Conservation (phyloP, 2,113 vertebrate species). For the Cottus gobio region DNA sequence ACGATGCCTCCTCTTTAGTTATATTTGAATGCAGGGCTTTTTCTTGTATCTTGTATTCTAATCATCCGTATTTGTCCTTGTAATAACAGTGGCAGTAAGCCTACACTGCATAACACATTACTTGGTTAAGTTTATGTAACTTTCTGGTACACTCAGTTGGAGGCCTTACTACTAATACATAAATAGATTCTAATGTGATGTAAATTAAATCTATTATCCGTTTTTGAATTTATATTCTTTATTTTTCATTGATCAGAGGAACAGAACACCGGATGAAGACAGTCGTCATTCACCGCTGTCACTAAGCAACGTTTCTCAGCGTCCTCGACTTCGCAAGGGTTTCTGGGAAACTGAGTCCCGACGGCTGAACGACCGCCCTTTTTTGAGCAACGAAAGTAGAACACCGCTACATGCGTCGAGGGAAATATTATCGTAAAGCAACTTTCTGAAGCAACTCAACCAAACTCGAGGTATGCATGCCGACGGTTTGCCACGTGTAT, state of each 20-base stretch:
- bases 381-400: conserved; percentile 74
- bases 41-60: background rate
- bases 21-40: background rate
- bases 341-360: conserved; percentile 83
- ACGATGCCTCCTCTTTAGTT: background rate
- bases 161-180: background rate
- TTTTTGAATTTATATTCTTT: background rate
- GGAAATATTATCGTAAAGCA: conserved; percentile 63
- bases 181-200: background rate
- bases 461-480: conserved; percentile 68
- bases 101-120: background rate
- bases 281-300: conserved; percentile 38
- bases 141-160: background rate
- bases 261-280: background rate
- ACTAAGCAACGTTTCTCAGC: conserved; percentile 75
- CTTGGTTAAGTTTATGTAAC: background rate
- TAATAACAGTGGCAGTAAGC: background rate
- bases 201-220: background rate
- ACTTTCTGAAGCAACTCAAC: conserved; percentile 49
- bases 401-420: conserved; percentile 67
- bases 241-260: too few relatives aligned
- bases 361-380: conserved; percentile 83
- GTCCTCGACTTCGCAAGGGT: conserved; percentile 67
- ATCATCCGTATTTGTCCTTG: background rate
- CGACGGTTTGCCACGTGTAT: conserved; percentile 11